These are phyloP conservation scores for Philotrypesis tridentata DNA, from an alignment of 1,140 invertebrate genomes.

Conservation along the genomic window DNA sequence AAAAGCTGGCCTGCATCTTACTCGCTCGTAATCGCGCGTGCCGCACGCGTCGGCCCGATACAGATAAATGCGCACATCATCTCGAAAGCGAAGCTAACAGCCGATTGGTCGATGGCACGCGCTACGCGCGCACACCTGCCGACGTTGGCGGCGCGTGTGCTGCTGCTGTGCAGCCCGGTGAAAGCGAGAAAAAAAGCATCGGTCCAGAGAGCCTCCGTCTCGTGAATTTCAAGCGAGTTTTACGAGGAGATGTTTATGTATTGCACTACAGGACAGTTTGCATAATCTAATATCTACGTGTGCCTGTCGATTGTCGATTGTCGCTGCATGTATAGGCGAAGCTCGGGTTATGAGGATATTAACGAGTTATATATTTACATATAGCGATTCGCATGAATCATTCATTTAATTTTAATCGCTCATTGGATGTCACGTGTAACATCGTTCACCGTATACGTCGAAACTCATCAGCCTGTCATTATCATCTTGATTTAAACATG, in stretches of 20 bases:
- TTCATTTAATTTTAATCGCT: background rate
- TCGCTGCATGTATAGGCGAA: too few relatives aligned
- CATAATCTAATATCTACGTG: too few relatives aligned
- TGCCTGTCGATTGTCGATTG: too few relatives aligned
- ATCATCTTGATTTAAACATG: too few relatives aligned
- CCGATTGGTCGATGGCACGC: constrained; percentile 70
- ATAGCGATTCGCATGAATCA: background rate
- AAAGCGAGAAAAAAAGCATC: background rate
- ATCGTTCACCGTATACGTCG: background rate
- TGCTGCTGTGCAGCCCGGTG: too few relatives aligned
- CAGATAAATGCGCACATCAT: constrained; percentile 59
- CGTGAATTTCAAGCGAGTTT: background rate
- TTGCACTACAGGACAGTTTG: too few relatives aligned
- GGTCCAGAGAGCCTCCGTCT: background rate
- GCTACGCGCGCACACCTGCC: constrained; percentile 71
- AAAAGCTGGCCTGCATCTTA: too few relatives aligned
- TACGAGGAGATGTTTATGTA: background rate
- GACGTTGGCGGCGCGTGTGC: constrained; percentile 7
- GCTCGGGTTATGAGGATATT: too few relatives aligned
- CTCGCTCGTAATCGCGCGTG: too few relatives aligned
- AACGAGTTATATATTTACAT: too few relatives aligned
- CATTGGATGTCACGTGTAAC: background rate
- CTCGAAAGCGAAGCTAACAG: constrained; percentile 46
- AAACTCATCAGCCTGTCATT: too few relatives aligned
- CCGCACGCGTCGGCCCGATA: too few relatives aligned